phyloP scores from a whole-genome alignment of 2,888 invertebrate species.

The Tetragonisca angustula region DNA sequence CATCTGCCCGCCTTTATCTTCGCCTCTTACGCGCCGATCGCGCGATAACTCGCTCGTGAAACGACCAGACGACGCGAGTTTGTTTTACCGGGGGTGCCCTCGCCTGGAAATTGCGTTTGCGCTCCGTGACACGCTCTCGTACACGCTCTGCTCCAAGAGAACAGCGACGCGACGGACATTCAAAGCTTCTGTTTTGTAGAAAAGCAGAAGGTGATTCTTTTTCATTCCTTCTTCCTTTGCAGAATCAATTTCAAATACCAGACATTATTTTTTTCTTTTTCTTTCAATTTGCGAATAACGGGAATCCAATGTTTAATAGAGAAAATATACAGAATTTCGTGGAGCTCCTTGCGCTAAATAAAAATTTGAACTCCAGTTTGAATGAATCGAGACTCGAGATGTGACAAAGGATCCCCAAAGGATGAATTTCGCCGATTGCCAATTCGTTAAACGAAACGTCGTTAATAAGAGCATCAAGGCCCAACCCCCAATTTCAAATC shows the following conservation, averaged over 20 bases:
- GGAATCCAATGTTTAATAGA: no score
- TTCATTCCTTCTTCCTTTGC: no score
- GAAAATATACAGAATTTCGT: no score
- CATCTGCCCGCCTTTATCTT: constrained; percentile 61
- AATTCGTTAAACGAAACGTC: background rate
- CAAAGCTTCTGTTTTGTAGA: no score
- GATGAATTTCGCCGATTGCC: background rate
- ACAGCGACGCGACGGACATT: background rate
- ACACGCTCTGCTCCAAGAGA: background rate
- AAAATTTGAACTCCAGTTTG: no score
- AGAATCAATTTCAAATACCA: no score
- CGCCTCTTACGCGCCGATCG: constrained; percentile 67
- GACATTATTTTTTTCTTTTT: no score
- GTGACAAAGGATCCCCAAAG: background rate
- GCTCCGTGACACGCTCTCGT: constrained; percentile 1
- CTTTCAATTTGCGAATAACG: no score
- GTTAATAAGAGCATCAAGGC: background rate
- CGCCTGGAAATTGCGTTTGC: constrained; percentile 54
- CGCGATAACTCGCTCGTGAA: constrained; percentile 69
- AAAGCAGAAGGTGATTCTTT: no score
- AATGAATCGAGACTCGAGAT: no score
- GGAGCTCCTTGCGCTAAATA: no score
- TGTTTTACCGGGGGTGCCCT: constrained; percentile 44
- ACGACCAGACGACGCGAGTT: constrained; percentile 60
- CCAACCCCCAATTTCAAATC: constrained; percentile 9